These are phyloP conservation scores for Rhorus exstirpatorius DNA, from an alignment of 2,888 invertebrate species.

Conservation along the genomic window DNA sequence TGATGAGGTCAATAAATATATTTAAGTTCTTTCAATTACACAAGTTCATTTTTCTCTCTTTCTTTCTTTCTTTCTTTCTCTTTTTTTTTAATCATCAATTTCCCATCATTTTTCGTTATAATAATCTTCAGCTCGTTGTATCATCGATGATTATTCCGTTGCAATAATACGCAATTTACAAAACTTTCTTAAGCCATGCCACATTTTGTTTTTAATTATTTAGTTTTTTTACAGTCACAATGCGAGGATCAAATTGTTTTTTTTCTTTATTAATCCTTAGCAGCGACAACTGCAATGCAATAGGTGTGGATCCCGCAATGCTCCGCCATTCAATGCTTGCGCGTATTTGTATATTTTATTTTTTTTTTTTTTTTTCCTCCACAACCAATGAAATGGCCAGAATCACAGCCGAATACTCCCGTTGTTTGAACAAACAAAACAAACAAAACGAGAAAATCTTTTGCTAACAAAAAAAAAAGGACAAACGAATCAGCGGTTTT, in stretches of 20 bases:
- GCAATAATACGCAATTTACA: constrained; percentile 61
- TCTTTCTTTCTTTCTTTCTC: constrained; percentile 6
- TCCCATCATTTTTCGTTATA: constrained; percentile 53
- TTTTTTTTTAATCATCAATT: constrained; percentile 41
- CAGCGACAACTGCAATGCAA: constrained; percentile 25
- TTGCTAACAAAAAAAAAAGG: constrained; percentile 13
- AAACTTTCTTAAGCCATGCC: constrained; percentile 62
- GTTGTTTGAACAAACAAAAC: constrained; percentile 41
- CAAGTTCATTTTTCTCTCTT: neutral
- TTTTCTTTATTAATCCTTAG: constrained; percentile 30
- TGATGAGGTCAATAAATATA: constrained; percentile 53
- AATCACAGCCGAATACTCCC: constrained; percentile 65
- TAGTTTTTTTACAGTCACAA: constrained; percentile 44
- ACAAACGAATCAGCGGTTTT: too few species aligned
- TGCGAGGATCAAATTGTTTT: constrained; percentile 34
- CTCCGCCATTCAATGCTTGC: constrained; percentile 30
- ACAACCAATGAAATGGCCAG: constrained; percentile 54
- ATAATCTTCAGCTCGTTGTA: constrained; percentile 48
- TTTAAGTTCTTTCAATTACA: constrained; percentile 48
- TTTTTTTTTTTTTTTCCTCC: constrained; percentile 23
- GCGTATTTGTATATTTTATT: constrained; percentile 8
- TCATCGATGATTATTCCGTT: constrained; percentile 39
- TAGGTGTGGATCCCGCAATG: constrained; percentile 20
- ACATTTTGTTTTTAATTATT: constrained; percentile 38
- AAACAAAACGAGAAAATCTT: neutral